These are phyloP conservation scores for Chymomyza fuscimana DNA, from an alignment of 2,888 invertebrate genomes.

Conservation along the genomic window DNA sequence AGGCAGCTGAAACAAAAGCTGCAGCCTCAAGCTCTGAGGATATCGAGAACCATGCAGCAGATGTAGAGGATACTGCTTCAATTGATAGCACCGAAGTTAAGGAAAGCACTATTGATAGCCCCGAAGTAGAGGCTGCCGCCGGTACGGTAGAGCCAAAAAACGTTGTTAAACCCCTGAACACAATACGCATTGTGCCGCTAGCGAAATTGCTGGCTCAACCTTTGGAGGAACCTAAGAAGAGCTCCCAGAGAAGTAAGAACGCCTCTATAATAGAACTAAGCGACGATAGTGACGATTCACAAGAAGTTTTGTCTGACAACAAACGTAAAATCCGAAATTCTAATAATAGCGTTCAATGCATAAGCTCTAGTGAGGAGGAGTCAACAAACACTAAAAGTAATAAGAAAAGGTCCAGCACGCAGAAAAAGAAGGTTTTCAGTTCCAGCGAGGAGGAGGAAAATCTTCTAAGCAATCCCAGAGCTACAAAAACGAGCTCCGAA, in stretches of 20 bases:
- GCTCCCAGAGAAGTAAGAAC: conserved; percentile 50
- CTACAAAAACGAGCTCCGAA: neutral
- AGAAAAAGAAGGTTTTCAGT: neutral
- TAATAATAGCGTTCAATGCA: neutral
- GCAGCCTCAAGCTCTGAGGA: neutral
- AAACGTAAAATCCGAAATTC: neutral
- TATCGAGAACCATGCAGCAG: conserved; percentile 8
- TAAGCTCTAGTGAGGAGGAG: conserved; percentile 7
- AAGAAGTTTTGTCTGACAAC: neutral
- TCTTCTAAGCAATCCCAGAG: neutral
- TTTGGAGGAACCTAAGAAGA: neutral
- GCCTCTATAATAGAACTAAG: conserved; percentile 66
- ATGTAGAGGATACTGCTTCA: neutral
- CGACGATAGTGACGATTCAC: conserved; percentile 50
- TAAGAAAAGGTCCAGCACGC: neutral
- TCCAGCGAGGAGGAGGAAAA: neutral
- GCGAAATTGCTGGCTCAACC: conserved; percentile 72
- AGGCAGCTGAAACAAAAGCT: conserved; percentile 13
- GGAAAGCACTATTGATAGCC: neutral
- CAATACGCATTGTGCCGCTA: conserved; percentile 74
- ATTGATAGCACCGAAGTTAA: neutral
- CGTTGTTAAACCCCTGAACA: conserved; percentile 28
- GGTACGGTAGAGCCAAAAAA: neutral
- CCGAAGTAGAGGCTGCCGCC: neutral
- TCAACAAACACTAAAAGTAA: neutral